Base-by-base conservation (phyloP, 2,797 vertebrate genomes). In the Limnodromus scolopaceus region DNA sequence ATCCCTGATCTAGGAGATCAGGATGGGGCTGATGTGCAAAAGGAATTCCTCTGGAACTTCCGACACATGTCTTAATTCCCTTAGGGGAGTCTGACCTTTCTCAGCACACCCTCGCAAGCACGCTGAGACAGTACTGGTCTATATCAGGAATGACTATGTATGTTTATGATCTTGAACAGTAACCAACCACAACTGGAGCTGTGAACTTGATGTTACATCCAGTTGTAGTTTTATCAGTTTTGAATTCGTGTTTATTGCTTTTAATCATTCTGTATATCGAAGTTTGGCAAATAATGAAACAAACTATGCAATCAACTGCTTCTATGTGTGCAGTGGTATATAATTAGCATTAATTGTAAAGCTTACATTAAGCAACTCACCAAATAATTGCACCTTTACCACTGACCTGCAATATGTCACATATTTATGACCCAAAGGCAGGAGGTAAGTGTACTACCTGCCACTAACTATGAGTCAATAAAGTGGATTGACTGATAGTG, bases 391-490 rank as follows among this genome's bases (percentile, higher is more conserved):
- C 27, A 87, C 4, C 13, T 32, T 66, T 60, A 71, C 25, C 34
- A 39, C 7, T 66, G 27, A 74, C 5, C 10, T 61, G 32, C 68
- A 91, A 13, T 27, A 46, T 0, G 0, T n/a, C 3, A 0, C 9
- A 14, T 24, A 48, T 9, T 71, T 81, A 80, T 28, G 49, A 41
- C 32, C 36, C 4, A 77, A 18, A 82, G 13, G 6, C 23, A 79
- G 75, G 36, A 88, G 16, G 9, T 32, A 92, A 76, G 23, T 17
- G 6, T 24, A 55, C 36, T 17, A 60, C 27, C 12, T 23, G 60
- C 27, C 10, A 51, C 27, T 58, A 30, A 53, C 27, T 43, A 4
- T 5, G 39, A 82, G 20, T 43, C 16, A 13, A 48, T 36, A 30
- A 64, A 71, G 27, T 19, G 5, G 13, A 64, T 3, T 64, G 24